Evolutionary conservation across 2,797 vertebrate species (phyloP), one percentile per base, ranked within the genome.

Genomic region (Arrhamphus sclerolepis): DNA sequence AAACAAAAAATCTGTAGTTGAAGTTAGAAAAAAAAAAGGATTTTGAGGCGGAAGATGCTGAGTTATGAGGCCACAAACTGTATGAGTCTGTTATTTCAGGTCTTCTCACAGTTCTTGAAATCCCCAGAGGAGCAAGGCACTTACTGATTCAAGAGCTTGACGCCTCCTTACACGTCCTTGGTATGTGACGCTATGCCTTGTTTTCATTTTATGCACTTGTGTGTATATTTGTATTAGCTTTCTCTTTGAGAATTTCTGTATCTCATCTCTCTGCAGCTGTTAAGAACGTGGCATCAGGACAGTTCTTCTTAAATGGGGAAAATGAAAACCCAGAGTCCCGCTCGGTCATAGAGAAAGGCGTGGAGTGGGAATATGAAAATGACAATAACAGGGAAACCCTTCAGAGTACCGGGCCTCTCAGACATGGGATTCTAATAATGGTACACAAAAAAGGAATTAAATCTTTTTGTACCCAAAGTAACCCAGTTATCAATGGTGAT

Each of bases 331-430:
- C 95, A 57, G 91, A 94, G 64, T 93, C 95, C 40, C 93, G 91
- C 73, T 91, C 94, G 0, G 92, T 98, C 83, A 94, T 98, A 42
- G 94, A 97, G 80, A 96, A 96, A 91, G 98, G 98, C 0, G 89
- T 95, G 69, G 96, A 98, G 85, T 99, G 98, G 98, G 97, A 99
- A 67, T 97, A 98, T 78, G 91, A 94, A 58, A 96, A 95, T 7
- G 95, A 97, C 10, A 93, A 97, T 0, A 90, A 92, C 34, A 94
- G 94, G 70, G 97, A 98, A 81, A 96, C 94, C 0, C 90, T 99
- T 78, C 97, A 98, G 90, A 97, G 95, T 54, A 95, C 92, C 24
- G 98, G 98, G 0, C 98, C 97, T 0, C 92, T 99, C 49, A 92
- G 86, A 17, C 92, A 95, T 13, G 91, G 93, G 60, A 93, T 98